Conservation (phyloP, 2,888 invertebrate species). For the Hypselothyrea guttata region DNA sequence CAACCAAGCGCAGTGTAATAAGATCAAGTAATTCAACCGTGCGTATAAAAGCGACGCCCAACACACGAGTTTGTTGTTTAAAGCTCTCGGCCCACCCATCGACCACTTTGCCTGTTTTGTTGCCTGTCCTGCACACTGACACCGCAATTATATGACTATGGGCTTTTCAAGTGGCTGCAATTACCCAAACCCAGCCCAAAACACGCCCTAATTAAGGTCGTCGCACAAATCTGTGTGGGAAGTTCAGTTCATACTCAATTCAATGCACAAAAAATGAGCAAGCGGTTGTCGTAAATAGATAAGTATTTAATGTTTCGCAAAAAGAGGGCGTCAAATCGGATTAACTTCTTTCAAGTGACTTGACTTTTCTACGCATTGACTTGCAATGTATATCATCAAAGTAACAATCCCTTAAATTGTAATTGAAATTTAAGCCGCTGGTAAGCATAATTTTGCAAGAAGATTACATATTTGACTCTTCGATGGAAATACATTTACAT, state of each 20-base stretch:
- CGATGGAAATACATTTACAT: too few species aligned
- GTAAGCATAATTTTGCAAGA: too few species aligned
- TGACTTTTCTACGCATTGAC: conserved; percentile 37
- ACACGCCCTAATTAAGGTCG: conserved; percentile 66
- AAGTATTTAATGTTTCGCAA: conserved; percentile 13
- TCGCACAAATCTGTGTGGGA: conserved; percentile 73
- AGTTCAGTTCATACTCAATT: conserved; percentile 53
- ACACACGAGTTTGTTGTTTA: conserved; percentile 17
- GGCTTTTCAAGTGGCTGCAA: conserved; percentile 69
- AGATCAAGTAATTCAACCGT: conserved; percentile 74
- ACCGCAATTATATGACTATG: conserved; percentile 60
- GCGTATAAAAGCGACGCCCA: conserved; percentile 62
- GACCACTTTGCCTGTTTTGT: conserved; percentile 40
- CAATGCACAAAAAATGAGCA: conserved; percentile 42
- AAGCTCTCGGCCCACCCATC: conserved; percentile 42
- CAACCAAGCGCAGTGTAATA: conserved; percentile 78
- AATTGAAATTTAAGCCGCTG: conserved; percentile 57
- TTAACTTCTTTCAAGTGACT: conserved; percentile 77
- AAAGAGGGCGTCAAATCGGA: conserved; percentile 57
- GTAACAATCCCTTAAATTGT: conserved; percentile 63
- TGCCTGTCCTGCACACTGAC: conserved; percentile 43
- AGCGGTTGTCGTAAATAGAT: conserved; percentile 36
- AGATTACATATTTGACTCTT: too few species aligned
- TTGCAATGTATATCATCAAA: conserved; percentile 42
- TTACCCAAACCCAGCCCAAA: conserved; percentile 56